Conservation (phyloP, 2,113 vertebrate genomes). For the Megaceryle maxima region DNA sequence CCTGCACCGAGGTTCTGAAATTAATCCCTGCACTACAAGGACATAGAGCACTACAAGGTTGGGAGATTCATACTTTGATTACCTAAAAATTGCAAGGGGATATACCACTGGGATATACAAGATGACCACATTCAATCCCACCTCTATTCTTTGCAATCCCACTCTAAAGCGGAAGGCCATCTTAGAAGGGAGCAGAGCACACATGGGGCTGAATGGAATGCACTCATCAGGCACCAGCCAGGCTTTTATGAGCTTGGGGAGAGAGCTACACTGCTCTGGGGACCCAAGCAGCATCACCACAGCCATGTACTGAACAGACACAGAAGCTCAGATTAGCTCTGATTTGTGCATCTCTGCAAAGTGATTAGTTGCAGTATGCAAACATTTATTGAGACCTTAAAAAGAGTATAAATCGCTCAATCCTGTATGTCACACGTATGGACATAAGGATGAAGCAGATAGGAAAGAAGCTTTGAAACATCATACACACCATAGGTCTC, state of each 20-base stretch:
- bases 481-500: background rate
- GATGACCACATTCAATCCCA: background rate
- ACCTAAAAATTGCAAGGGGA: background rate
- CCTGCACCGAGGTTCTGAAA: background rate
- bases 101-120: no score
- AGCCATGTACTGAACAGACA: background rate
- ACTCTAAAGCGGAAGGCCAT: background rate
- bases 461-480: background rate
- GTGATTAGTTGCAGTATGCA: accelerated
- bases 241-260: accelerated
- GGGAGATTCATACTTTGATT: background rate
- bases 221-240: background rate
- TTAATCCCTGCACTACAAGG: accelerated
- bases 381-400: background rate
- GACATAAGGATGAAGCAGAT: background rate
- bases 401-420: background rate
- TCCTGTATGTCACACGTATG: background rate
- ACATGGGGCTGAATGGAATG: background rate
- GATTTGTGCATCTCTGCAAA: background rate
- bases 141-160: background rate
- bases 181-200: background rate
- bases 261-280: background rate
- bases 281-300: background rate
- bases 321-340: background rate
- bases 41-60: background rate